A percentile compares a stretch with the other conserved stretches of the same genome.
Evolutionary conservation across 1,140 invertebrate genomes (phyloP).

Genomic region (Zaprionus kolodkinae): DNA sequence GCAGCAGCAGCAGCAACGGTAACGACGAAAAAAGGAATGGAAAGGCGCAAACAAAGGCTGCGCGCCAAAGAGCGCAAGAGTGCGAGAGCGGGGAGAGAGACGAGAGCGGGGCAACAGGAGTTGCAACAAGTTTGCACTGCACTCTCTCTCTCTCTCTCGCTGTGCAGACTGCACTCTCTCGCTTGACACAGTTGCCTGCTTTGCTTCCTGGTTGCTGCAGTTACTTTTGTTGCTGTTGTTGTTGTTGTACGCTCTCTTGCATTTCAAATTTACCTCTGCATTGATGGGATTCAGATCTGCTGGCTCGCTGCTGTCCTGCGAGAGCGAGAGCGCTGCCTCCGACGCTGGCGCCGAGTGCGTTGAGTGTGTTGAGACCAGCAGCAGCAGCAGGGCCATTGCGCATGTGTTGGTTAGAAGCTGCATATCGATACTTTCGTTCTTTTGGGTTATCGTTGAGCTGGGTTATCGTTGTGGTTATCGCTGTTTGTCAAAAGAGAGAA

Average conservation of each 20-base stretch:
- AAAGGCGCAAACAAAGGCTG: slow-evolving; percentile 20
- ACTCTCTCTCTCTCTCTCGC: background rate
- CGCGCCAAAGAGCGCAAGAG: background rate
- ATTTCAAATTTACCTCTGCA: slow-evolving; percentile 69
- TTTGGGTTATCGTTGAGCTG: background rate
- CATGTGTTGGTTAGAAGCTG: slow-evolving; percentile 50
- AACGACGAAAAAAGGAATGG: slow-evolving; percentile 15
- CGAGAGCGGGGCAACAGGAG: background rate
- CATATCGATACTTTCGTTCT: slow-evolving; percentile 41
- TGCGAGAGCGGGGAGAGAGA: background rate
- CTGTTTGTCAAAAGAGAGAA: background rate
- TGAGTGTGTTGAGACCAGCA: slow-evolving; percentile 50
- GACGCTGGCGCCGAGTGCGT: slow-evolving; percentile 51
- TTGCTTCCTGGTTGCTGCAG: slow-evolving; percentile 19
- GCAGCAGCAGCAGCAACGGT: slow-evolving; percentile 1
- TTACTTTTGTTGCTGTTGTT: background rate
- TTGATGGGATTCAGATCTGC: slow-evolving; percentile 81
- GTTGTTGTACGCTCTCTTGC: background rate
- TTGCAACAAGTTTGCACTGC: slow-evolving; percentile 1
- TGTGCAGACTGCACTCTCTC: background rate
- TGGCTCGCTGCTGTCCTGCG: slow-evolving; percentile 56
- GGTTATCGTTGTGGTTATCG: background rate
- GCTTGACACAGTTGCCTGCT: background rate
- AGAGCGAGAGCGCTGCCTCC: slow-evolving; percentile 26
- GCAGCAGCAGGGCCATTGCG: slow-evolving; percentile 46